Evolutionary conservation across 1,140 invertebrate species (phyloP).

Genomic region (Zaprionus africanus): DNA sequence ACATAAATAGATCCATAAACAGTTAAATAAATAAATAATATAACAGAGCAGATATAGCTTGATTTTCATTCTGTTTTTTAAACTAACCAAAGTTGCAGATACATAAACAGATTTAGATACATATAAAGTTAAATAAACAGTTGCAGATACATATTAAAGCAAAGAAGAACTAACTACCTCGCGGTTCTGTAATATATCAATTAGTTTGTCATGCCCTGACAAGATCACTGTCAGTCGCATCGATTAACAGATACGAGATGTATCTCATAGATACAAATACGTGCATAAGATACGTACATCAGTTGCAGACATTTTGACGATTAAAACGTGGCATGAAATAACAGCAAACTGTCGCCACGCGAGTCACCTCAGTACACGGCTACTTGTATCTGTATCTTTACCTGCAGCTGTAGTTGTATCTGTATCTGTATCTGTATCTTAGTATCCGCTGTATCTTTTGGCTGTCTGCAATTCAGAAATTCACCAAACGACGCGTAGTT

Average conservation of each 20-base stretch:
- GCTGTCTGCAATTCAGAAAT: constrained; percentile 60
- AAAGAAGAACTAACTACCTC: too few species aligned
- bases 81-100: background rate
- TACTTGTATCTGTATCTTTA: background rate
- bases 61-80: too few species aligned
- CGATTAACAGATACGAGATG: constrained; percentile 22
- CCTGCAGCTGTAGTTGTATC: background rate
- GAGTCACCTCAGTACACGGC: background rate
- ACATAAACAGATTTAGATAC: background rate
- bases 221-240: constrained; percentile 11
- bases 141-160: background rate
- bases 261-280: constrained; percentile 29
- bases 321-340: constrained; percentile 9
- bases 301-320: background rate
- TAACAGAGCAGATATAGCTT: too few species aligned
- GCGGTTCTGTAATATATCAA: too few species aligned
- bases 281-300: constrained; percentile 1
- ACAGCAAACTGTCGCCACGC: constrained; percentile 5
- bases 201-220: background rate
- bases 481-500: constrained; percentile 48
- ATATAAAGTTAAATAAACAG: background rate
- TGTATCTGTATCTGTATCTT: constrained; percentile 32
- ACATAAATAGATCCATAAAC: background rate
- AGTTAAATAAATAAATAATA: background rate
- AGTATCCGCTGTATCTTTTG: constrained; percentile 45